A percentile compares a stretch with the other conserved stretches of the same genome.
phyloP scores from a whole-genome alignment of 2,797 vertebrate species.

The Rallus crepitans region DNA sequence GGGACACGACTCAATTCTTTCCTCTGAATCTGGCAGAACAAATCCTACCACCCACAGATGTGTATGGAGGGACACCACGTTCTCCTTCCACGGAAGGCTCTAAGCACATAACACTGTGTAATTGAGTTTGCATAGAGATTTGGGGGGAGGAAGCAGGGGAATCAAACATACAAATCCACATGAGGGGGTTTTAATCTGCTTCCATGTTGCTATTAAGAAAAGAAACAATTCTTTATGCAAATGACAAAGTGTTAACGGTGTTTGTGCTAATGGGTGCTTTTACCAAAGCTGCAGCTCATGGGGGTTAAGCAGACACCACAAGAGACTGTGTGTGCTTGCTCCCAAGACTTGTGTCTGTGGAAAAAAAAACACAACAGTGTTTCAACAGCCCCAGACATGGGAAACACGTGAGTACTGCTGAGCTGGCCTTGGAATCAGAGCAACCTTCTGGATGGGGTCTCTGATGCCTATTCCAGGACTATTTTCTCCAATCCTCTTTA shows the following conservation, averaged over 20 bases:
- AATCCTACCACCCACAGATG: neutral
- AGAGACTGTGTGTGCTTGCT: neutral
- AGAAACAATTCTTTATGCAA: neutral
- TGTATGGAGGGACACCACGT: constrained; percentile 28
- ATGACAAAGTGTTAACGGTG: neutral
- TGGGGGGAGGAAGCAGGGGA: neutral
- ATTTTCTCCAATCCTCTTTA: neutral
- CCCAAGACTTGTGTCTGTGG: neutral
- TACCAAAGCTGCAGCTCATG: neutral
- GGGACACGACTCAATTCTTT: neutral
- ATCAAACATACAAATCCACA: too few species aligned
- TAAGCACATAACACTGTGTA: neutral
- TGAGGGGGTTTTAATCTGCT: neutral
- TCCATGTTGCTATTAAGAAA: neutral
- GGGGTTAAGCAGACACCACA: neutral
- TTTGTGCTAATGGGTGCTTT: neutral
- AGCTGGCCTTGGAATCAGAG: neutral
- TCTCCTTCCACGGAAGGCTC: neutral
- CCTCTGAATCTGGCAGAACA: constrained; percentile 20
- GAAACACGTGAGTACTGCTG: neutral
- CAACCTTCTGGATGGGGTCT: constrained; percentile 6
- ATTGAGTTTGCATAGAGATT: neutral
- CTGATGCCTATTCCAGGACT: neutral
- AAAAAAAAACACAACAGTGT: neutral
- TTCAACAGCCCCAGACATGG: neutral